Percentiles rank a stretch among this genome's conserved stretches.
Conservation (phyloP, 1,140 invertebrate genomes). For the Chironomus striatipennis region DNA sequence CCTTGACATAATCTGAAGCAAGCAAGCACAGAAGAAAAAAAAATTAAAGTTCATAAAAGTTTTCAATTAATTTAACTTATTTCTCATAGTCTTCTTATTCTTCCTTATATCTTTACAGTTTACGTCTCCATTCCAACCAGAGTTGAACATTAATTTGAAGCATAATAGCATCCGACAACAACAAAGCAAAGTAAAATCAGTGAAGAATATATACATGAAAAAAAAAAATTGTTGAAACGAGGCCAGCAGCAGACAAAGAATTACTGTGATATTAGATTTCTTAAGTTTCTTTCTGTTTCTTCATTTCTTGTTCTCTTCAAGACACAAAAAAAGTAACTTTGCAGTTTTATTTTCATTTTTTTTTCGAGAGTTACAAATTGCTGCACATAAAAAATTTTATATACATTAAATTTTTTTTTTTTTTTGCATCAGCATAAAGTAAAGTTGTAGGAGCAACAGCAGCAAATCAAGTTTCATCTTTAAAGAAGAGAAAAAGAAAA, state of each 20-base stretch:
- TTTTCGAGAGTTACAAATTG: background rate
- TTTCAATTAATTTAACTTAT: too few relatives aligned
- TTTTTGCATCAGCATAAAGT: background rate
- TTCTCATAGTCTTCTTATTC: too few relatives aligned
- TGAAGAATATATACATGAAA: background rate
- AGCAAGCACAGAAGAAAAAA: too few relatives aligned
- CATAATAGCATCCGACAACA: background rate
- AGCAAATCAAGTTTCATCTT: too few relatives aligned
- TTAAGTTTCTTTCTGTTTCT: conserved; percentile 4
- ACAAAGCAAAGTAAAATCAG: too few relatives aligned
- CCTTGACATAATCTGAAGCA: too few relatives aligned
- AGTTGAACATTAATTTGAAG: background rate
- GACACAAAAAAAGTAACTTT: too few relatives aligned
- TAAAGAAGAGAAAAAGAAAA: background rate
- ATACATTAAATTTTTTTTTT: too few relatives aligned
- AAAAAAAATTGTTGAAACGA: background rate
- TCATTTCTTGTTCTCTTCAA: background rate
- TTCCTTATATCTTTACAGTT: too few relatives aligned
- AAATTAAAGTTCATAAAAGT: too few relatives aligned
- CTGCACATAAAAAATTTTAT: background rate
- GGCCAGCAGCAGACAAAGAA: background rate
- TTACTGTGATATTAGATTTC: conserved; percentile 17
- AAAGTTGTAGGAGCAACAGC: background rate
- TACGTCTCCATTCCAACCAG: too few relatives aligned
- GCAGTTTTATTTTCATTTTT: too few relatives aligned